phyloP scores from a whole-genome alignment of 2,113 vertebrate species.

The Nerophis lumbriciformis region DNA sequence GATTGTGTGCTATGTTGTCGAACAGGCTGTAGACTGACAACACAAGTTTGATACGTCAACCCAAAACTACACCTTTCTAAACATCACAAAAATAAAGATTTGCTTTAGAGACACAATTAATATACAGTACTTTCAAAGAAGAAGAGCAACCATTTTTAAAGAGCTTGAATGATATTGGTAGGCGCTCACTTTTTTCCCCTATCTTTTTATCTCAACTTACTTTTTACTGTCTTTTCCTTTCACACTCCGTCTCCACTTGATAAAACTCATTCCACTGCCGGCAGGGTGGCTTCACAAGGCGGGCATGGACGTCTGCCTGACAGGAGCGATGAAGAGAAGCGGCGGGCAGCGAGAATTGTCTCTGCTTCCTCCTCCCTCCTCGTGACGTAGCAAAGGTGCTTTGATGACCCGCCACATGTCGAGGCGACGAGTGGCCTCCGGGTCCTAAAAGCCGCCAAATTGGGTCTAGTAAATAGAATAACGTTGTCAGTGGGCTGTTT shows the following conservation, averaged over 20 bases:
- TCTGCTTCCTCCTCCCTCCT: too few relatives aligned
- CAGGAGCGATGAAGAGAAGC: neutral
- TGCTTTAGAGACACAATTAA: neutral
- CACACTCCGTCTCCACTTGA: conserved; percentile 55
- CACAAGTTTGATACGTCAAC: neutral
- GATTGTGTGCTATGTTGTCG: conserved; percentile 18
- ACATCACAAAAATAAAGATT: neutral
- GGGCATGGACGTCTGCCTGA: neutral
- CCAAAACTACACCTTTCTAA: neutral
- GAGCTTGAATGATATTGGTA: neutral
- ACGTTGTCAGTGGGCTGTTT: too few relatives aligned
- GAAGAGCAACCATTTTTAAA: neutral
- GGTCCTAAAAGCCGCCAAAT: too few relatives aligned
- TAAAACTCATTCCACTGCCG: conserved; percentile 70
- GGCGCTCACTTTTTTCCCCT: too few relatives aligned
- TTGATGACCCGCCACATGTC: too few relatives aligned
- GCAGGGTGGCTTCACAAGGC: neutral
- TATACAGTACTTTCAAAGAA: neutral
- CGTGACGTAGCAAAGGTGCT: too few relatives aligned
- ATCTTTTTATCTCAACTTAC: conserved; percentile 49
- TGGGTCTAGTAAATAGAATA: too few relatives aligned
- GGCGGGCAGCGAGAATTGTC: neutral
- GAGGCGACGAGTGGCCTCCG: too few relatives aligned
- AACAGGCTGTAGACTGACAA: conserved; percentile 27
- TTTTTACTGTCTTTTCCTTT: conserved; percentile 60